Percentiles rank a stretch among this genome's conserved stretches.
phyloP scores from a whole-genome alignment of 2,888 invertebrate species.

The Stictocephala bisonia region DNA sequence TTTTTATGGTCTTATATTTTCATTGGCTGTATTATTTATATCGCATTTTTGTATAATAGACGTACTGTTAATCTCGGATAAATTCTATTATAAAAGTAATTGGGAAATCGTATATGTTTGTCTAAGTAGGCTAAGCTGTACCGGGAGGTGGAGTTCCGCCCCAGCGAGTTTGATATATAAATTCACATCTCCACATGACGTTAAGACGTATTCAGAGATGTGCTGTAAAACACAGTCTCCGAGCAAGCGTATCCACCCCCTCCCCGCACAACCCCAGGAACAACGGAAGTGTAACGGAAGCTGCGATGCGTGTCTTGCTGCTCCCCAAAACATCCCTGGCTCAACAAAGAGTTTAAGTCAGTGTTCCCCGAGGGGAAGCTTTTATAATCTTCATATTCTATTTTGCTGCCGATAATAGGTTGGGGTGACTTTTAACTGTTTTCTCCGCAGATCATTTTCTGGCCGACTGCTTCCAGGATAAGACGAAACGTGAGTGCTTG shows the following conservation, averaged over 20 bases:
- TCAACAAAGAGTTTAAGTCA: constrained; percentile 48
- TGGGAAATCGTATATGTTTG: too few relatives aligned
- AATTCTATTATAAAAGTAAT: too few relatives aligned
- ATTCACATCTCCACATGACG: too few relatives aligned
- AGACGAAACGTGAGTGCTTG: not conserved
- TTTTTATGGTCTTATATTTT: too few relatives aligned
- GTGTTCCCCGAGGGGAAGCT: constrained; percentile 44
- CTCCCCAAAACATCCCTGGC: constrained; percentile 37
- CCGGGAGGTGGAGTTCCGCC: too few relatives aligned
- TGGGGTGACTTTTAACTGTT: constrained; percentile 49
- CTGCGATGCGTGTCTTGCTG: constrained; percentile 33
- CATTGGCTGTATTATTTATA: too few relatives aligned
- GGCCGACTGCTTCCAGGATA: constrained; percentile 4
- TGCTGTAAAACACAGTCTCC: constrained; percentile 22
- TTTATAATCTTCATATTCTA: constrained; percentile 51
- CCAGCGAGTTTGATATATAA: too few relatives aligned
- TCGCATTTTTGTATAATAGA: too few relatives aligned
- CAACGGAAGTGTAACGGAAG: constrained; percentile 39
- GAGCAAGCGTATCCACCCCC: not conserved
- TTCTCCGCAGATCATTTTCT: constrained; percentile 43
- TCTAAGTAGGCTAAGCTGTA: too few relatives aligned
- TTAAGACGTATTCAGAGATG: not conserved
- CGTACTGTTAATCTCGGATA: too few relatives aligned
- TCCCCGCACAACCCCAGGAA: not conserved
- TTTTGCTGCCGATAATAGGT: constrained; percentile 45